Evolutionary conservation across 2,888 invertebrate genomes (phyloP).

Genomic region (Pristionchus arcanus): DNA sequence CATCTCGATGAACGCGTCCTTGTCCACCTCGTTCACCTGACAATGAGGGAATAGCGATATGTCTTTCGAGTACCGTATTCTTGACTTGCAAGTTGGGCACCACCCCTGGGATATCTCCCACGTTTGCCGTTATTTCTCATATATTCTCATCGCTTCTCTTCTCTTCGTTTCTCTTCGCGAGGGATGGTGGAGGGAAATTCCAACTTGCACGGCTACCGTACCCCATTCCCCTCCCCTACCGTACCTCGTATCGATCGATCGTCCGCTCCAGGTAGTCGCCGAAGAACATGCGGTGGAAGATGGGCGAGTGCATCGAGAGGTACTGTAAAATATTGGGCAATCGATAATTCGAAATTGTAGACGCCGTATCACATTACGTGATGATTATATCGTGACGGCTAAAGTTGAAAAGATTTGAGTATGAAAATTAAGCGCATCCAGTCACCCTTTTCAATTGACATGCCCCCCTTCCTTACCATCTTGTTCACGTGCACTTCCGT

Average conservation of each 20-base stretch:
- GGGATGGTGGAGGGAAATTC: too few relatives aligned
- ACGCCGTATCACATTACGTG: too few relatives aligned
- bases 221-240: background rate
- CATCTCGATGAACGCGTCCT: constrained; percentile 53
- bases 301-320: constrained; percentile 55
- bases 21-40: constrained; percentile 42
- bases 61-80: background rate
- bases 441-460: too few relatives aligned
- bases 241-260: constrained; percentile 45
- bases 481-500: constrained; percentile 43
- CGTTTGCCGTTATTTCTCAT: too few relatives aligned
- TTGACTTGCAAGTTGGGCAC: background rate
- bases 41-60: background rate
- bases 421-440: too few relatives aligned
- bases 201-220: too few relatives aligned
- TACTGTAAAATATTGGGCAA: constrained; percentile 19
- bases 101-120: background rate
- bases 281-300: constrained; percentile 56
- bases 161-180: too few relatives aligned
- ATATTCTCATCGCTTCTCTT: too few relatives aligned
- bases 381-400: too few relatives aligned
- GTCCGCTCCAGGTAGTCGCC: constrained; percentile 24
- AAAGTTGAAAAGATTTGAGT: too few relatives aligned
- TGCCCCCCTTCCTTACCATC: background rate
- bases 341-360: too few relatives aligned